A percentile compares a stretch with the other conserved stretches of the same genome.
Evolutionary conservation across 2,797 vertebrate species (phyloP).

Genomic region (Falco berigora): DNA sequence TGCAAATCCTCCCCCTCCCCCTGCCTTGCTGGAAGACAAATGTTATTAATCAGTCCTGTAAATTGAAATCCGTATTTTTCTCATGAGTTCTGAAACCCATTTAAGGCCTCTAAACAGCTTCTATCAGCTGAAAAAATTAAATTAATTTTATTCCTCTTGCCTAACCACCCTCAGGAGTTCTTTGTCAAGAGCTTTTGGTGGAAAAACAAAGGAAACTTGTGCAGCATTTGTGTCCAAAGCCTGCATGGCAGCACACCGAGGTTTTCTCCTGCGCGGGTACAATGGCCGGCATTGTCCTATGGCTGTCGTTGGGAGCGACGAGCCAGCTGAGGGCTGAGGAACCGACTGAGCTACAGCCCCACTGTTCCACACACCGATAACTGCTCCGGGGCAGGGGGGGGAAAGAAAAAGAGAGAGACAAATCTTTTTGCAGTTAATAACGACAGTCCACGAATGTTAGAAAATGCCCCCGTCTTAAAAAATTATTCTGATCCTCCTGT

Average conservation of each 20-base stretch:
- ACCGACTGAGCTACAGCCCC: not conserved
- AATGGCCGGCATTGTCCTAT: not conserved
- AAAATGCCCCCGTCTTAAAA: not conserved
- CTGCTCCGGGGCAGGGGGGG: too few relatives aligned
- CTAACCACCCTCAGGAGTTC: not conserved
- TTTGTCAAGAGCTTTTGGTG: not conserved
- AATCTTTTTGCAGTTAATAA: not conserved
- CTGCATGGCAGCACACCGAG: not conserved
- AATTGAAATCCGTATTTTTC: not conserved
- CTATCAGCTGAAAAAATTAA: not conserved
- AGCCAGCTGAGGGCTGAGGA: not conserved
- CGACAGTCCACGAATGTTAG: not conserved
- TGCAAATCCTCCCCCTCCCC: not conserved
- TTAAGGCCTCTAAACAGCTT: not conserved
- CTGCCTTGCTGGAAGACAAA: not conserved
- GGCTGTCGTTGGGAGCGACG: accelerated
- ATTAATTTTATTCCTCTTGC: not conserved
- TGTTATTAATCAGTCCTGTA: not conserved
- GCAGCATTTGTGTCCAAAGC: not conserved
- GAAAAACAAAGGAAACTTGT: not conserved
- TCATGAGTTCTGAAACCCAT: not conserved
- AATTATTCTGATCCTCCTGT: too few relatives aligned
- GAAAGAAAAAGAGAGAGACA: not conserved
- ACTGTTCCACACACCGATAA: not conserved
- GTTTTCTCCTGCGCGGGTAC: not conserved